Evolutionary conservation across 2,888 invertebrate species (phyloP).

Genomic region (Mythimna impura): DNA sequence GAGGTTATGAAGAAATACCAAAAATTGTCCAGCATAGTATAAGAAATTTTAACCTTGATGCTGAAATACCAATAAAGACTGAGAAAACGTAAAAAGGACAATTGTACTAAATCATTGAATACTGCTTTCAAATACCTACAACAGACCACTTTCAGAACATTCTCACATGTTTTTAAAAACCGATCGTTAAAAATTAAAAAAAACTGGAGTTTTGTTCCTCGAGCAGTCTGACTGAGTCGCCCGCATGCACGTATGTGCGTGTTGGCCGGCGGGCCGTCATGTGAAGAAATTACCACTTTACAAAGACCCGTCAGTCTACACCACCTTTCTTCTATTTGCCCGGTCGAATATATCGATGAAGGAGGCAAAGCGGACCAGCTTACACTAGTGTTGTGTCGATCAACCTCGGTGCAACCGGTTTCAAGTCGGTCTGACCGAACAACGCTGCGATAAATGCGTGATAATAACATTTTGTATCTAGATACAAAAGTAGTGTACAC

Average conservation of each 20-base stretch:
- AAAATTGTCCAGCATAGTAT: conserved; percentile 1
- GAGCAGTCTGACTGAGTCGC: conserved; percentile 47
- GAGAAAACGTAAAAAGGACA: conserved; percentile 28
- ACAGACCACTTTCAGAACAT: conserved; percentile 63
- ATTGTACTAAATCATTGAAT: conserved; percentile 30
- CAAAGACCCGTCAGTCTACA: conserved; percentile 50
- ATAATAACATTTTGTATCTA: conserved; percentile 77
- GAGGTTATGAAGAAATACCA: conserved; percentile 18
- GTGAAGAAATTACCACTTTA: conserved; percentile 61
- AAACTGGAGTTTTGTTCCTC: conserved; percentile 61
- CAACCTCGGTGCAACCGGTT: conserved; percentile 85
- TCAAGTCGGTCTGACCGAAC: conserved; percentile 74
- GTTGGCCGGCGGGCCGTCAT: conserved; percentile 52
- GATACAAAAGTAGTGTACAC: conserved; percentile 42
- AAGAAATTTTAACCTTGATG: conserved; percentile 3
- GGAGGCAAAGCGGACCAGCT: conserved; percentile 63
- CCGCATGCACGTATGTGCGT: conserved; percentile 67
- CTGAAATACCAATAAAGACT: conserved; percentile 31
- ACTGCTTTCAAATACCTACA: conserved; percentile 54
- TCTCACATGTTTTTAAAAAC: conserved; percentile 59
- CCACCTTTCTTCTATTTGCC: conserved; percentile 25
- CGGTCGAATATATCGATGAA: conserved; percentile 18
- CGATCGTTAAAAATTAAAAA: conserved; percentile 59
- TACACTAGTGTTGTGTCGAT: conserved; percentile 66
- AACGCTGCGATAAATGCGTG: conserved; percentile 79